Conservation (phyloP, 2,113 vertebrate genomes). For the Spea bombifrons region DNA sequence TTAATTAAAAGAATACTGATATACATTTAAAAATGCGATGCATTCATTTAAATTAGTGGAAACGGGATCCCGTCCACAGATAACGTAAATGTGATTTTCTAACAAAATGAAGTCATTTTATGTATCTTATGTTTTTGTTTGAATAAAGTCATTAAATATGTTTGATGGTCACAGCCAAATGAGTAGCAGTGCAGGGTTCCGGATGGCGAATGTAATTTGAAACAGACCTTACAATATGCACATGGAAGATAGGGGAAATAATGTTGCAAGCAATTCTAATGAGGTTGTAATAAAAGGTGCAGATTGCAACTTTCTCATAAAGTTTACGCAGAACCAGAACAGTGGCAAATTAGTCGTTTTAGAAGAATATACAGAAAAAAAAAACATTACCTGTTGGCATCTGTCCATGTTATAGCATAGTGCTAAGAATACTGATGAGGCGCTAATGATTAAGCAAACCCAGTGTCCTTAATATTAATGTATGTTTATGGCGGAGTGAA, state of each 20-base stretch:
- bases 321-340: constrained; percentile 39
- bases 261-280: constrained; percentile 54
- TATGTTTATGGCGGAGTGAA: constrained; percentile 15
- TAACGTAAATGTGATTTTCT: constrained; percentile 44
- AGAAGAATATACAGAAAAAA: not conserved
- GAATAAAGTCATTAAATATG: constrained; percentile 55
- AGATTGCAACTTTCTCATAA: constrained; percentile 52
- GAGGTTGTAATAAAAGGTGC: constrained; percentile 52
- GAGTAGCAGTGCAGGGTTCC: constrained; percentile 53
- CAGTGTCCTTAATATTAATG: constrained; percentile 14
- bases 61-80: constrained; percentile 37
- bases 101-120: constrained; percentile 38
- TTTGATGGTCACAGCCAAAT: constrained; percentile 53
- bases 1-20: constrained; percentile 44
- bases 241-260: constrained; percentile 45
- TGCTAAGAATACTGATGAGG: not conserved
- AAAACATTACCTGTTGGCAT: not conserved
- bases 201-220: constrained; percentile 47
- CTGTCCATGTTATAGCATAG: not conserved
- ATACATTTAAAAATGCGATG: constrained; percentile 17
- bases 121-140: constrained; percentile 44
- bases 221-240: constrained; percentile 51
- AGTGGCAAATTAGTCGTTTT: constrained; percentile 7
- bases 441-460: constrained; percentile 2
- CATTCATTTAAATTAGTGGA: constrained; percentile 36